Evolutionary conservation across 2,888 invertebrate species (phyloP), one percentile per base, ranked within the genome.

Genomic region (Phalera bucephala): DNA sequence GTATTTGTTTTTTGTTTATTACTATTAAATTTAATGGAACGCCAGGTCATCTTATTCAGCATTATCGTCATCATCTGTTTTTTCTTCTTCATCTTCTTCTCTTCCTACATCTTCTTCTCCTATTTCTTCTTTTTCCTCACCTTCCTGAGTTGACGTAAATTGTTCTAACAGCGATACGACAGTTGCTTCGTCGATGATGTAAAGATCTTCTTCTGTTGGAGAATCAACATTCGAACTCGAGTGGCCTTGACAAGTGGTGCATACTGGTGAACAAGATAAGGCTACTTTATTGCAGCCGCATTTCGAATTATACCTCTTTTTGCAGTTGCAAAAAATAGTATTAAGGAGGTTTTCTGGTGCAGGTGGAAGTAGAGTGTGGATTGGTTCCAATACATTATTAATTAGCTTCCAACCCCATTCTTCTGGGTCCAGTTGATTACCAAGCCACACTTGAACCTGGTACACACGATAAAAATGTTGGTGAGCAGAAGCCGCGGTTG

Each of bases 241-340:
- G 4, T 9, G 35, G 36, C 46, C 47, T 50, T 47, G 52, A 46
- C 48, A 50, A 34, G 41, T 30, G 31, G 36, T 48, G 20, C 46
- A 51, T 38, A 42, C 51, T 28, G 36, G 8, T 34, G 52, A 52
- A 49, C 42, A 52, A 45, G 34, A 52, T 43, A 51, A 31, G 36
- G 46, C 46, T 17, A 49, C 47, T 48, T 52, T 51, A 49, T 44
- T 32, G 31, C 28, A 33, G 8, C 45, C 43, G 33, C 48, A 56
- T 45, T 47, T 47, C 26, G 40, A 40, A 40, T 37, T 48, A 25
- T 40, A 54, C 17, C 39, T 42, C 23, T 44, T 52, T 37, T 47
- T 47, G 27, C 49, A 49, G 27, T 46, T 46, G 40, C 48, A 50
- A 47, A 47, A 52, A 36, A 52, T 49, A 5, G 48, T 42, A 41